Conservation (phyloP, 2,113 vertebrate species). For the Thermophis baileyi region DNA sequence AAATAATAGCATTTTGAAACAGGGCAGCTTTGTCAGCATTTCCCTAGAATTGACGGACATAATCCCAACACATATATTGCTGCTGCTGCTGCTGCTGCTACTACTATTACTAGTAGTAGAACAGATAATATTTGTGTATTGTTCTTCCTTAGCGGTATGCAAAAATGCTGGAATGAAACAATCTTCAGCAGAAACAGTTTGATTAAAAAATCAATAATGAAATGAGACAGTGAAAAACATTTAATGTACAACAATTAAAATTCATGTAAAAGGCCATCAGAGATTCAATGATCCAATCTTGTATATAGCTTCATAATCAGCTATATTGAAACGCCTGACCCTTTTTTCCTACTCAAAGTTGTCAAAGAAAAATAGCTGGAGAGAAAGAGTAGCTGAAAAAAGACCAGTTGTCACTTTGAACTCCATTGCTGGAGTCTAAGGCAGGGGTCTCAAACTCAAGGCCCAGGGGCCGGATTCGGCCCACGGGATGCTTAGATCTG, state of each 20-base stretch:
- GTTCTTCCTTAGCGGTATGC: not conserved
- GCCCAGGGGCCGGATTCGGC: too few relatives aligned
- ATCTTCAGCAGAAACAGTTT: not conserved
- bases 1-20: not conserved
- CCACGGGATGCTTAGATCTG: too few relatives aligned
- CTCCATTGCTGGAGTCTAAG: not conserved
- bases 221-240: not conserved
- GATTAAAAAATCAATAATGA: not conserved
- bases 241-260: not conserved
- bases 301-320: not conserved
- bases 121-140: not conserved
- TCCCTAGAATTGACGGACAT: not conserved
- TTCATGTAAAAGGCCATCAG: not conserved
- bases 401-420: not conserved
- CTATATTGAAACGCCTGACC: not conserved
- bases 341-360: not conserved
- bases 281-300: not conserved
- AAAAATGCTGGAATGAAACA: not conserved
- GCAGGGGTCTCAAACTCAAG: not conserved
- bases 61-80: not conserved
- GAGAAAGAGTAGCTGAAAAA: not conserved
- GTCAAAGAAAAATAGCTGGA: not conserved
- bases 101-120: not conserved
- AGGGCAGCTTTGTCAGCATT: not conserved
- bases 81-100: not conserved